Conservation (phyloP, 2,888 invertebrate genomes). For the Brachyptera risi region DNA sequence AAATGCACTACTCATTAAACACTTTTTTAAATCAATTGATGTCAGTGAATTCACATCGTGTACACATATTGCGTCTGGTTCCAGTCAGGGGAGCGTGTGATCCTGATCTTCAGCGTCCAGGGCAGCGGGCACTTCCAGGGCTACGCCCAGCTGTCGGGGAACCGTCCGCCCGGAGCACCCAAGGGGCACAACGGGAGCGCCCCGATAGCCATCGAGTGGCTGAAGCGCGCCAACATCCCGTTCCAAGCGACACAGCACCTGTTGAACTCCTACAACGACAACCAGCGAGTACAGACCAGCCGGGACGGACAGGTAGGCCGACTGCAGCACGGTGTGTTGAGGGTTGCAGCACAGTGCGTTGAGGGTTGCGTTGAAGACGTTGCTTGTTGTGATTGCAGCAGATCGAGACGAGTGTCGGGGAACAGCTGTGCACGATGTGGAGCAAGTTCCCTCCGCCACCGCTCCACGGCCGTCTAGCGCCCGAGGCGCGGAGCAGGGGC, state of each 20-base stretch:
- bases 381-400: constrained; percentile 41
- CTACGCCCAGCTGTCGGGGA: constrained; percentile 42
- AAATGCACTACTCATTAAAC: no score
- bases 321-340: no score
- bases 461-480: no score
- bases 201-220: constrained; percentile 47
- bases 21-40: no score
- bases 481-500: no score
- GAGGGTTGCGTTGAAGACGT: background rate
- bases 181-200: constrained; percentile 42
- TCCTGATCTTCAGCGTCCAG: constrained; percentile 53
- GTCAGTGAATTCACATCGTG: no score
- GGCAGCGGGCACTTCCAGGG: constrained; percentile 52
- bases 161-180: constrained; percentile 20
- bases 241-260: constrained; percentile 51
- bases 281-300: constrained; percentile 52
- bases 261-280: constrained; percentile 54
- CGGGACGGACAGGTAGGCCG: constrained; percentile 55
- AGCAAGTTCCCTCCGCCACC: constrained; percentile 43
- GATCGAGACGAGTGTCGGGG: constrained; percentile 46
- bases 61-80: no score
- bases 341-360: no score
- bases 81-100: constrained; percentile 44
- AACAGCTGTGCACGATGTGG: constrained; percentile 46
- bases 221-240: constrained; percentile 47